Evolutionary conservation across 2,797 vertebrate genomes (phyloP).

Genomic region (Amniataba percoides): DNA sequence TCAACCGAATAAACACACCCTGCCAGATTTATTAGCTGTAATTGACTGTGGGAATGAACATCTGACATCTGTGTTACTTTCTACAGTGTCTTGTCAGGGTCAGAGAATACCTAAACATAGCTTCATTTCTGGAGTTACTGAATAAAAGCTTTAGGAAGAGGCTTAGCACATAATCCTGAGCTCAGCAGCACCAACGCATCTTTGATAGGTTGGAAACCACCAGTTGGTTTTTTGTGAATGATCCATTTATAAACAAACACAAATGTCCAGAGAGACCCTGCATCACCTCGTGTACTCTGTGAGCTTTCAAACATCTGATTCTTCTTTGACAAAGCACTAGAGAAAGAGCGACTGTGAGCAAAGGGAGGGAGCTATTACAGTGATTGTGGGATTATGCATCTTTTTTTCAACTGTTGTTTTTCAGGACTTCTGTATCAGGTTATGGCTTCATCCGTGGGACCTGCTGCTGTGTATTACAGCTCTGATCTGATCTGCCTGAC

Average conservation of each 20-base stretch:
- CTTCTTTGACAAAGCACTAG: constrained; percentile 45
- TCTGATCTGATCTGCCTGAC: constrained; percentile 73
- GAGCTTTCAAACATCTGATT: constrained; percentile 36
- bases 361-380: constrained; percentile 65
- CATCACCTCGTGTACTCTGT: constrained; percentile 7
- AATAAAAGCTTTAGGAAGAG: constrained; percentile 35
- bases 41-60: not conserved
- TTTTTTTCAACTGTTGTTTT: constrained; percentile 69
- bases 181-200: constrained; percentile 29
- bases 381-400: constrained; percentile 77
- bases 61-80: not conserved
- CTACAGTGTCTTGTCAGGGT: not conserved
- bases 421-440: constrained; percentile 52
- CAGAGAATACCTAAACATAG: not conserved
- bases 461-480: constrained; percentile 75
- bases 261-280: constrained; percentile 33
- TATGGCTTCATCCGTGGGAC: constrained; percentile 50
- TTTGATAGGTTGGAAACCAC: constrained; percentile 23
- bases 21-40: constrained; percentile 10
- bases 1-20: constrained; percentile 20
- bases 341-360: constrained; percentile 14
- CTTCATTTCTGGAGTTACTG: not conserved
- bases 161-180: constrained; percentile 18
- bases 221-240: constrained; percentile 59
- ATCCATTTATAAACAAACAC: constrained; percentile 32